A percentile compares a stretch with the other conserved stretches of the same genome.
These are phyloP conservation scores for Montifringilla adamsi DNA, from an alignment of 2,113 vertebrate genomes.

Conservation along the genomic window DNA sequence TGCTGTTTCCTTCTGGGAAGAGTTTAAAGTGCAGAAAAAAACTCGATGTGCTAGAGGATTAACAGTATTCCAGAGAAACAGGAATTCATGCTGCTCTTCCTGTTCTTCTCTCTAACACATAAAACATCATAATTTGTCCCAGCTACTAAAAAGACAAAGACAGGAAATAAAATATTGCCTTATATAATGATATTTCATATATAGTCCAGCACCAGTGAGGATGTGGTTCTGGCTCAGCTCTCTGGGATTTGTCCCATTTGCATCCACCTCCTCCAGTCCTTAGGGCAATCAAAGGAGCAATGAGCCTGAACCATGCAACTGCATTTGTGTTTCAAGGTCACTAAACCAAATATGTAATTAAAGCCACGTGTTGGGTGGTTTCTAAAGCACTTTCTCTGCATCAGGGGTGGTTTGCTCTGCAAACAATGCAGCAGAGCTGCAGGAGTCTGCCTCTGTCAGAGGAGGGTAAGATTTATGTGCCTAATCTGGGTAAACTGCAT, in stretches of 20 bases:
- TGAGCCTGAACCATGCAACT: neutral
- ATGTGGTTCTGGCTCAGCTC: neutral
- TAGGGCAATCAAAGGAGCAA: neutral
- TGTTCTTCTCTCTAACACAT: neutral
- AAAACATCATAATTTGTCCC: neutral
- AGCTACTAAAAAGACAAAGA: conserved; percentile 35
- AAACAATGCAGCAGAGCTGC: neutral
- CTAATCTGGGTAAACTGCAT: neutral
- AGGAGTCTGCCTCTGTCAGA: neutral
- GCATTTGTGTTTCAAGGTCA: neutral
- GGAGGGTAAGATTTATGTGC: neutral
- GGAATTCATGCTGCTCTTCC: conserved; percentile 12
- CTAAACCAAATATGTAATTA: neutral
- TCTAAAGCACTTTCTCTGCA: neutral
- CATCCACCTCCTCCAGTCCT: neutral
- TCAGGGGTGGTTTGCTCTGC: neutral
- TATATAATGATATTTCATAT: neutral
- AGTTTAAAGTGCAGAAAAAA: neutral
- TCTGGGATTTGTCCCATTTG: neutral
- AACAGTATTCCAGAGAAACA: neutral
- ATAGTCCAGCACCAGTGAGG: neutral
- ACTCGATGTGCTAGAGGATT: neutral
- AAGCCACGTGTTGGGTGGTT: neutral
- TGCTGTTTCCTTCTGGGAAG: conserved; percentile 41
- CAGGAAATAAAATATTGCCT: conserved; percentile 11